Conservation (phyloP, 2,888 invertebrate species). For the Apeira syringaria region DNA sequence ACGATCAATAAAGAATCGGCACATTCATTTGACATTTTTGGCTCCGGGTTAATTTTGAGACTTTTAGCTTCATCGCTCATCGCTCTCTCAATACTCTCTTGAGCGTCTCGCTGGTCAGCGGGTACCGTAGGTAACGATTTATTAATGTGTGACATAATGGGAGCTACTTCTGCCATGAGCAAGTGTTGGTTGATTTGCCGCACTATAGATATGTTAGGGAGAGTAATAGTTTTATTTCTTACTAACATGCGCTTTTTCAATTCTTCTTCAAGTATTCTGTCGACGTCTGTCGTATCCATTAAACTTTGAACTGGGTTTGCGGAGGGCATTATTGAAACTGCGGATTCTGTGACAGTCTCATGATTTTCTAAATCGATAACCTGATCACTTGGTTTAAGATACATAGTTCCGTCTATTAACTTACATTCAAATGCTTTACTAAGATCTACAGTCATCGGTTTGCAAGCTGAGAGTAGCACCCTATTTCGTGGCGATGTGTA, state of each 20-base stretch:
- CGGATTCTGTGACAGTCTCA: conserved; percentile 10
- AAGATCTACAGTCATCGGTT: conserved; percentile 67
- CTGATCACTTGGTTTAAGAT: conserved; percentile 25
- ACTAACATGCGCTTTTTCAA: conserved; percentile 34
- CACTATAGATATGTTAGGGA: conserved; percentile 59
- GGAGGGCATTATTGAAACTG: conserved; percentile 46
- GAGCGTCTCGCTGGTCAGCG: too few species aligned
- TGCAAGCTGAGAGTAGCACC: conserved; percentile 53
- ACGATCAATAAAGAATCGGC: background rate
- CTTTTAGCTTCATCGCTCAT: background rate
- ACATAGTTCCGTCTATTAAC: conserved; percentile 55
- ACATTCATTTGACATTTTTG: background rate
- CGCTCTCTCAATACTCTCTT: too few species aligned
- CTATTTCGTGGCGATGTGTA: conserved; percentile 57
- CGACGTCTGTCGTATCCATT: conserved; percentile 36
- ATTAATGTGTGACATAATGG: conserved; percentile 42
- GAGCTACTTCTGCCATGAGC: conserved; percentile 62
- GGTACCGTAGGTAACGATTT: background rate
- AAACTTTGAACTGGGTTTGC: conserved; percentile 53
- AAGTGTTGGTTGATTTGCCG: conserved; percentile 61
- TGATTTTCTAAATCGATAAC: conserved; percentile 6
- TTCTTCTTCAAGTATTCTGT: conserved; percentile 22
- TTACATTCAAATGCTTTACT: conserved; percentile 64
- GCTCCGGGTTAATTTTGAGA: background rate
- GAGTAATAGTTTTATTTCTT: conserved; percentile 55